Evolutionary conservation across 2,797 vertebrate species (phyloP), one percentile per base, ranked within the genome.

Genomic region (Aratinga solstitialis): DNA sequence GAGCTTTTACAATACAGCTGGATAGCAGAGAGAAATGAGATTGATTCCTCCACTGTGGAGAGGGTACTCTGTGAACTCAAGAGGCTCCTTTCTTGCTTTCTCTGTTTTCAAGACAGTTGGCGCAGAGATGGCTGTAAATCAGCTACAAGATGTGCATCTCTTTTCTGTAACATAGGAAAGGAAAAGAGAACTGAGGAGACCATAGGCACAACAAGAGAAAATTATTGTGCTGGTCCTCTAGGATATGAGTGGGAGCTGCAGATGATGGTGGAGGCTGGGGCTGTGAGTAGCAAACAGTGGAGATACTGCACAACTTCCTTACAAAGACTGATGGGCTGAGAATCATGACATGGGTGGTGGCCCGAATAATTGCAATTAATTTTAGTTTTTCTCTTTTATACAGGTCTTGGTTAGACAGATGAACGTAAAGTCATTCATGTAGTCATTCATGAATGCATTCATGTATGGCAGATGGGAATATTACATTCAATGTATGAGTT

Each of bases 341-440:
- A 29, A 7, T 61, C 1, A 0, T 4, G 23, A 51, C 27, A 29
- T 30, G 69, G 27, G 2, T 9, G 17, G 4, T n/a, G 21, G 9
- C 40, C 50, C 69, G 32, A 24, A 6, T 11, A 42, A 43, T 47
- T 40, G 21, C 19, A 36, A 19, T 34, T 75, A 1, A 20, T 29
- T 51, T 72, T 19, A 14, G 9, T 29, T 79, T 8, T 7, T 34
- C 16, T 43, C 32, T 56, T 56, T 23, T 79, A 36, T 76, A 21
- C 29, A 30, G 12, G 18, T 67, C 34, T 69, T 82, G 40, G 14
- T 18, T 72, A 72, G n/a, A 18, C 14, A 90, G 21, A 34, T 53
- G 13, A 69, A 58, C 6, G 32, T 6, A 13, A 43, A 75, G 32
- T 30, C 6, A 58, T 56, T 56, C 54, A 56, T n/a, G 54, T 22